These are phyloP conservation scores for Augochlorella aurata DNA, from an alignment of 2,888 invertebrate species.

Conservation along the genomic window DNA sequence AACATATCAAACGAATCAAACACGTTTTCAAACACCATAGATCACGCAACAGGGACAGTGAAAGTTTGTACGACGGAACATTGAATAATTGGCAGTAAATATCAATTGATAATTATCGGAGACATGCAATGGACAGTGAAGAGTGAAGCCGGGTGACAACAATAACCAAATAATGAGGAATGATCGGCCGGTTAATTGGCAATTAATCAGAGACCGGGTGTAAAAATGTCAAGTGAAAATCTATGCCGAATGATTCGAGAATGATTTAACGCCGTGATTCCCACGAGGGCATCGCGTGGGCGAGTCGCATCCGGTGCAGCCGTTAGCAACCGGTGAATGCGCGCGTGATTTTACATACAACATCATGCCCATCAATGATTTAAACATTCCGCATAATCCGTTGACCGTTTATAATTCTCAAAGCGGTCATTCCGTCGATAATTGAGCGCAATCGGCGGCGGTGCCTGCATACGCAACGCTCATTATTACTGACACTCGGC, in stretches of 20 bases:
- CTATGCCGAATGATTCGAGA: background rate
- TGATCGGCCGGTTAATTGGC: no score
- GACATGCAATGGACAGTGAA: no score
- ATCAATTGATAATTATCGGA: no score
- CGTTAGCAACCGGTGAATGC: conserved; percentile 4
- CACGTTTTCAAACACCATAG: no score
- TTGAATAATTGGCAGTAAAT: no score
- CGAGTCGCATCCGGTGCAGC: background rate
- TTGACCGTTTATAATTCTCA: conserved; percentile 25
- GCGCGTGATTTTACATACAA: conserved; percentile 22
- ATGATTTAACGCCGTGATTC: conserved; percentile 6
- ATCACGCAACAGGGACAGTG: no score
- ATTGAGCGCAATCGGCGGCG: conserved; percentile 16
- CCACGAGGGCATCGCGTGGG: background rate
- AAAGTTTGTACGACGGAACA: no score
- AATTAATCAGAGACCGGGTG: no score
- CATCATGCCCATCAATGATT: conserved; percentile 12
- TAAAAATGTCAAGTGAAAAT: background rate
- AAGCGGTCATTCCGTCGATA: conserved; percentile 29
- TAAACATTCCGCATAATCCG: conserved; percentile 16
- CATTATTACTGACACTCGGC: background rate
- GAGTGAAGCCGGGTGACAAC: no score
- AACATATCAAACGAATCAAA: no score
- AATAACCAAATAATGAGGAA: no score
- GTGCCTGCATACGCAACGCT: background rate